Conservation (phyloP, 2,113 vertebrate genomes). For the Crocuta crocuta region DNA sequence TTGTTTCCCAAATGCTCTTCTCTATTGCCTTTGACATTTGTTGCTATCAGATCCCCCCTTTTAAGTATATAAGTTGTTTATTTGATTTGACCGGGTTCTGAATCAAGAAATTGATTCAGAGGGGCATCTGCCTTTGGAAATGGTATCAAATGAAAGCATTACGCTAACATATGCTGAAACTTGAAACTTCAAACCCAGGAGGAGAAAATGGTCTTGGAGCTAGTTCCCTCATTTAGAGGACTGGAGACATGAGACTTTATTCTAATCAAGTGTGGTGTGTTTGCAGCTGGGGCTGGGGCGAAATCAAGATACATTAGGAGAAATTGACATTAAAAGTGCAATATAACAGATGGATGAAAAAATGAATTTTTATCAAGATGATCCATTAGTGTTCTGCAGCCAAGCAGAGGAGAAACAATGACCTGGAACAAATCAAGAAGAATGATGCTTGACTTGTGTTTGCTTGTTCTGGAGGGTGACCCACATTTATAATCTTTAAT, state of each 20-base stretch:
- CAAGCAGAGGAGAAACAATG: conserved; percentile 82
- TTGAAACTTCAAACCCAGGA: conserved; percentile 63
- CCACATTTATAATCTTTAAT: conserved; percentile 81
- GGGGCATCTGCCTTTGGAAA: conserved; percentile 65
- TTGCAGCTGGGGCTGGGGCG: conserved; percentile 46
- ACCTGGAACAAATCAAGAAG: conserved; percentile 85
- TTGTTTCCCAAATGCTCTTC: conserved; percentile 62
- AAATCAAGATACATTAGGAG: conserved; percentile 73
- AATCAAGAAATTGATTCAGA: conserved; percentile 74
- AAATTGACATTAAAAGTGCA: conserved; percentile 79
- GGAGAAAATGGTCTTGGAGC: conserved; percentile 56
- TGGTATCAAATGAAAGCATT: conserved; percentile 73
- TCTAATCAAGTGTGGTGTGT: conserved; percentile 67
- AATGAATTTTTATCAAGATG: conserved; percentile 79
- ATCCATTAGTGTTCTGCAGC: conserved; percentile 78
- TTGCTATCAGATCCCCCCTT: conserved; percentile 39
- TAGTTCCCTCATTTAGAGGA: conserved; percentile 54
- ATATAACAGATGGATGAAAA: conserved; percentile 80
- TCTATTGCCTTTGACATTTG: conserved; percentile 65
- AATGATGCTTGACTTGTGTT: conserved; percentile 81
- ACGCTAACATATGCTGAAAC: conserved; percentile 74
- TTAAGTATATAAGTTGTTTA: conserved; percentile 66
- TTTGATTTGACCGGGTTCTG: conserved; percentile 70
- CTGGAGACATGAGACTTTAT: conserved; percentile 67
- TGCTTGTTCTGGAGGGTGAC: conserved; percentile 77